Evolutionary conservation across 2,888 invertebrate species (phyloP).

Genomic region (Baccha elongata): DNA sequence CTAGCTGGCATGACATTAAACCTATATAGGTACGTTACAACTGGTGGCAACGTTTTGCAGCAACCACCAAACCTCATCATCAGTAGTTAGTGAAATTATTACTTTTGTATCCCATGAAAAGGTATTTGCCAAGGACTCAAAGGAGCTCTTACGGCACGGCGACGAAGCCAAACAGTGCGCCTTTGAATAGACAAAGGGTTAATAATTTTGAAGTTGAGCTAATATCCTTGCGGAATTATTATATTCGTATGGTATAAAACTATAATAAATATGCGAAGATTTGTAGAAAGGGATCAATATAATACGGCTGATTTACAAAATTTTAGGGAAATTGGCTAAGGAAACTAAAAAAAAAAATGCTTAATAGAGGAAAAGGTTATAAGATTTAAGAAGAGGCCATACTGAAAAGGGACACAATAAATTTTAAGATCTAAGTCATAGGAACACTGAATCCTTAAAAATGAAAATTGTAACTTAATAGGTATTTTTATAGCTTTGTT

Average conservation of each 20-base stretch:
- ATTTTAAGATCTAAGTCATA: constrained; percentile 9
- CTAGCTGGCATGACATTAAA: constrained; percentile 40
- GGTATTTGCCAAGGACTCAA: constrained; percentile 70
- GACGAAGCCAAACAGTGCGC: constrained; percentile 65
- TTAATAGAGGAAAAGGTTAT: constrained; percentile 30
- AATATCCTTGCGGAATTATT: constrained; percentile 63
- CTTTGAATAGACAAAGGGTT: constrained; percentile 68
- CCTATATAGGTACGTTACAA: constrained; percentile 1
- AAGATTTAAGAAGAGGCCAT: constrained; percentile 36
- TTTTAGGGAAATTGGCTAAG: constrained; percentile 15
- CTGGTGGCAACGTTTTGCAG: constrained; percentile 38
- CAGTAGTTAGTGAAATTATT: constrained; percentile 70
- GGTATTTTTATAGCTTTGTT: no score
- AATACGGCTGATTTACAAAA: constrained; percentile 33
- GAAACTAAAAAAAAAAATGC: constrained; percentile 28
- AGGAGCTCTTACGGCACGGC: constrained; percentile 52
- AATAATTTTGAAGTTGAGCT: constrained; percentile 68
- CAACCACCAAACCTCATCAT: constrained; percentile 67
- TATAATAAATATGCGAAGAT: constrained; percentile 27
- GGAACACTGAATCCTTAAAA: constrained; percentile 34
- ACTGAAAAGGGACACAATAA: constrained; percentile 23
- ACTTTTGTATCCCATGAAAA: constrained; percentile 70
- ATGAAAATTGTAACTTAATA: no score
- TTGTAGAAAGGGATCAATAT: constrained; percentile 54
- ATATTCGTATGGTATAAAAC: background rate